Conservation (phyloP, 2,888 invertebrate genomes). For the Ametastegia equiseti region DNA sequence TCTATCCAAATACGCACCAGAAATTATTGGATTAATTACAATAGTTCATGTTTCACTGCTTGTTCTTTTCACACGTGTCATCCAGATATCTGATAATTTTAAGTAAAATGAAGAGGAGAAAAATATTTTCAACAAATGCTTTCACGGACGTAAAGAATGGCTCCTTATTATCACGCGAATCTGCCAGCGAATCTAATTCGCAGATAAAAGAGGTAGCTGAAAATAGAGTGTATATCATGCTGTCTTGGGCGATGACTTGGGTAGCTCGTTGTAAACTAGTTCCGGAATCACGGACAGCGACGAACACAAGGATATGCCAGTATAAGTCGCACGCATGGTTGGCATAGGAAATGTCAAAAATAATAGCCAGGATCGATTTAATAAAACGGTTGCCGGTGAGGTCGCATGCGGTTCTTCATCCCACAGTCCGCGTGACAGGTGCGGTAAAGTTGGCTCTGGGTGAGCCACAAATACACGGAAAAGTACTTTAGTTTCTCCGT, state of each 20-base stretch:
- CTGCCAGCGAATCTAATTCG: not conserved
- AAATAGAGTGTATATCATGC: not conserved
- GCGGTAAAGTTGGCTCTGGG: constrained; percentile 36
- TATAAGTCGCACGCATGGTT: constrained; percentile 33
- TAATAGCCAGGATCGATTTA: constrained; percentile 48
- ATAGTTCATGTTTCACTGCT: not conserved
- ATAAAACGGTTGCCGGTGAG: constrained; percentile 46
- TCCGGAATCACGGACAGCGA: constrained; percentile 31
- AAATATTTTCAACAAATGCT: not conserved
- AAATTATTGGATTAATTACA: not conserved
- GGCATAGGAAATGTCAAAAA: constrained; percentile 47
- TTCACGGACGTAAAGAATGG: not conserved
- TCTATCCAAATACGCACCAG: not conserved
- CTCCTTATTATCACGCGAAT: constrained; percentile 7
- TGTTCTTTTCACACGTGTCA: not conserved
- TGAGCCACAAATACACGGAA: constrained; percentile 39
- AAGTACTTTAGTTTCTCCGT: constrained; percentile 38
- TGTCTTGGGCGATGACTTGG: constrained; percentile 14
- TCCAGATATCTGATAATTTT: not conserved
- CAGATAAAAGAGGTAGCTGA: not conserved
- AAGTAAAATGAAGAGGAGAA: not conserved
- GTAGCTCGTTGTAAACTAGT: constrained; percentile 27
- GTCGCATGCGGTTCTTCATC: constrained; percentile 42
- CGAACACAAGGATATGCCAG: constrained; percentile 28
- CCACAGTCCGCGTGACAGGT: constrained; percentile 44